Conservation (phyloP, 2,888 invertebrate genomes). For the Lepas anatifera region DNA sequence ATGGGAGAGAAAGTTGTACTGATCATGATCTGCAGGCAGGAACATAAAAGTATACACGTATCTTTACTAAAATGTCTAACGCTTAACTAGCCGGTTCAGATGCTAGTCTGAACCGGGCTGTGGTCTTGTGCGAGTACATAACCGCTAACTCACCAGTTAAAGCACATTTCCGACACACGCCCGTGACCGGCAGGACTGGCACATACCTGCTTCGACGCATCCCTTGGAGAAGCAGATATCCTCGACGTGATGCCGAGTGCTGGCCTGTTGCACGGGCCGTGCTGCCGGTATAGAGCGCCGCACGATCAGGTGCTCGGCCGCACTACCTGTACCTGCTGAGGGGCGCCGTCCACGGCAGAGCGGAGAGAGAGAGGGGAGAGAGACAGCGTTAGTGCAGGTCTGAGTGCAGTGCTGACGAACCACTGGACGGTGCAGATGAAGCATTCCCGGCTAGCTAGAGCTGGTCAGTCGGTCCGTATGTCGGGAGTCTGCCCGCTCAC, state of each 20-base stretch:
- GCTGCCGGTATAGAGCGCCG: conserved; percentile 18
- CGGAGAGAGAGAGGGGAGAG: neutral
- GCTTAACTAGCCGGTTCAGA: neutral
- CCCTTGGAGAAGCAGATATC: conserved; percentile 57
- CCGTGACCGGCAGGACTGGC: neutral
- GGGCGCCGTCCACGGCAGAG: conserved; percentile 12
- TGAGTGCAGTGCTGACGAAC: too few species aligned
- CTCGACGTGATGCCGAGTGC: conserved; percentile 24
- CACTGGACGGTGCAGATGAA: too few species aligned
- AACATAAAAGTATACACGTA: too few species aligned
- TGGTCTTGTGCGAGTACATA: too few species aligned
- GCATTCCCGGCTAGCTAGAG: too few species aligned
- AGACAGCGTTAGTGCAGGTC: neutral
- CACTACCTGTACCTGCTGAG: conserved; percentile 14
- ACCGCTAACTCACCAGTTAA: too few species aligned
- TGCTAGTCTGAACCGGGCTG: neutral
- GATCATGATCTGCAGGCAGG: too few species aligned
- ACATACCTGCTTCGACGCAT: conserved; percentile 61
- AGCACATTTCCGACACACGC: too few species aligned
- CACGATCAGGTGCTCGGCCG: neutral
- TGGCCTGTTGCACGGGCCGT: conserved; percentile 2
- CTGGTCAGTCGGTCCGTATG: conserved; percentile 17
- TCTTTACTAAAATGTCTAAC: neutral
- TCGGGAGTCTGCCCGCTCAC: conserved; percentile 17
- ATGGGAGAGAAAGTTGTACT: too few species aligned